These are phyloP conservation scores for Cotesia typhae DNA, from an alignment of 1,140 invertebrate species.

Conservation along the genomic window DNA sequence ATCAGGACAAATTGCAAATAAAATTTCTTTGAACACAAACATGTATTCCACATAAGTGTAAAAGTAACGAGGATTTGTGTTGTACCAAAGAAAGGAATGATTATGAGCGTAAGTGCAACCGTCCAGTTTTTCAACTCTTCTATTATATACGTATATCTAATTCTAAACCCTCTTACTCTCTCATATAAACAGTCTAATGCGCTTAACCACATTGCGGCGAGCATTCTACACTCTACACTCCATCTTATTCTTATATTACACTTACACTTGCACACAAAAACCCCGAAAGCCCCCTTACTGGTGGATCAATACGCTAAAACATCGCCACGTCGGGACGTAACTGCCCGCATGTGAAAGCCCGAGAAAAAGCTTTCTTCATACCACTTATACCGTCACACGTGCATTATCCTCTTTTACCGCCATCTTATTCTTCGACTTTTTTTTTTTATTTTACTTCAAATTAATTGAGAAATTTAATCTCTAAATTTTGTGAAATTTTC, in stretches of 20 bases:
- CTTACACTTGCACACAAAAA: no score
- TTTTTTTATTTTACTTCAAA: no score
- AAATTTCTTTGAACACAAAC: no score
- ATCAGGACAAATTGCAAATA: no score
- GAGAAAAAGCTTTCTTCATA: conserved; percentile 30
- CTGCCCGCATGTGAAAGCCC: conserved; percentile 34
- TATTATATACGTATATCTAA: conserved; percentile 11
- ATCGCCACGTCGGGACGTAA: conserved; percentile 60
- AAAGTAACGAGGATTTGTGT: conserved; percentile 27
- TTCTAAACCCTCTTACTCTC: conserved; percentile 34
- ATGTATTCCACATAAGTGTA: not conserved
- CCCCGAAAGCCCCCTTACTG: conserved; percentile 42
- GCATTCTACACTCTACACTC: not conserved
- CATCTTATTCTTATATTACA: conserved; percentile 19
- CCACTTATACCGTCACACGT: conserved; percentile 1
- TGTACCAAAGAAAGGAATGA: conserved; percentile 18
- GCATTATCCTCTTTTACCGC: not conserved
- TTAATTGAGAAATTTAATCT: no score
- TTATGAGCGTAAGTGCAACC: conserved; percentile 63
- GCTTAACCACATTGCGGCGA: no score
- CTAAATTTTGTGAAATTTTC: no score
- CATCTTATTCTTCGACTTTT: not conserved
- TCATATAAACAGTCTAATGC: no score
- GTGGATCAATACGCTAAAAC: conserved; percentile 66
- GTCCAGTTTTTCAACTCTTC: conserved; percentile 59